Evolutionary conservation across 2,888 invertebrate genomes (phyloP).

Genomic region (Dicranocentrus wangi): DNA sequence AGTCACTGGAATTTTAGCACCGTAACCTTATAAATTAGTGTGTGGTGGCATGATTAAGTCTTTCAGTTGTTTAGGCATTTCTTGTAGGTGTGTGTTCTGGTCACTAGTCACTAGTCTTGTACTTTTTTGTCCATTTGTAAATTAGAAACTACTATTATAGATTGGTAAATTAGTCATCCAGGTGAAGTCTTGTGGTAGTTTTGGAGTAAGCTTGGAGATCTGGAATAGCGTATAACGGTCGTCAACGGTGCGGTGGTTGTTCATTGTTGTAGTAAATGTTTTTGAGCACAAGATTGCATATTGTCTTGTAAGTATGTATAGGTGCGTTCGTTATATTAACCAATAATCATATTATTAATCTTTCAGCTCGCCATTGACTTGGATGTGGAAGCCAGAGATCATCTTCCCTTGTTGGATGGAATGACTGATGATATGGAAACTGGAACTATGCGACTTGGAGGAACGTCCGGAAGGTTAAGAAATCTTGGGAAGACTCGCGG

Average conservation of each 20-base stretch:
- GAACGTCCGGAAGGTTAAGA: conserved; percentile 68
- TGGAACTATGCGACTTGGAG: conserved; percentile 67
- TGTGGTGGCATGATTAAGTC: too few species aligned
- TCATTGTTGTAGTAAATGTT: neutral
- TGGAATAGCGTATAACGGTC: neutral
- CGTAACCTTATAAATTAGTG: too few species aligned
- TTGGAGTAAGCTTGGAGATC: neutral
- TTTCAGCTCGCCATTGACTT: conserved; percentile 71
- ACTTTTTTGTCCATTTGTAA: too few species aligned
- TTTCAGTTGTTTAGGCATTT: too few species aligned
- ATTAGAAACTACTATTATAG: too few species aligned
- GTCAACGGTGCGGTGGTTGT: neutral
- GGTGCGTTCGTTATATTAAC: neutral
- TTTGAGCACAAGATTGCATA: neutral
- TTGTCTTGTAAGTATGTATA: neutral
- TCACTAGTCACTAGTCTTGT: too few species aligned
- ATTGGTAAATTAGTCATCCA: too few species aligned
- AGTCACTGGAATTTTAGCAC: too few species aligned
- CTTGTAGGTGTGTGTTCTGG: too few species aligned
- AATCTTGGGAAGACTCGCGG: conserved; percentile 69
- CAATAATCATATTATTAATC: neutral
- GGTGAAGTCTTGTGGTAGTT: neutral
- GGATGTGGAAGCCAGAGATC: conserved; percentile 70
- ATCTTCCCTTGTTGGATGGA: conserved; percentile 70
- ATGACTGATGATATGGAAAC: conserved; percentile 70